Evolutionary conservation across 2,888 invertebrate species (phyloP).

Genomic region (Tetranychus truncatus): DNA sequence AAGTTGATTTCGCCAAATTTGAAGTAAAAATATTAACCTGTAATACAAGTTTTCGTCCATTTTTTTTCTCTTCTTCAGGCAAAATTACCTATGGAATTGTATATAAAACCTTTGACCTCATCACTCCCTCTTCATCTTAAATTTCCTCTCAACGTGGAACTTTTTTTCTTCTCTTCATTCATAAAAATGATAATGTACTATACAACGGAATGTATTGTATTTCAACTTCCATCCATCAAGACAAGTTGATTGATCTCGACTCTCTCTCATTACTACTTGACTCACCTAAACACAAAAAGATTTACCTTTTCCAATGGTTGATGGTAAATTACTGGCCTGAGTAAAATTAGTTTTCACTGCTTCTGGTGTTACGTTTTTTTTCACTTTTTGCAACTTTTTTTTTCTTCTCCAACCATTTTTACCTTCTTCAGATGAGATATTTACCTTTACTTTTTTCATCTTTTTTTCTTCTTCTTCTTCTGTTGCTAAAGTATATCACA

Average conservation of each 20-base stretch:
- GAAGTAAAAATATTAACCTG: background rate
- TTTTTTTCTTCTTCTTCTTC: too few species aligned
- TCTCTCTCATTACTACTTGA: background rate
- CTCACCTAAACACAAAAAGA: background rate
- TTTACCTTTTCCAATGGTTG: background rate
- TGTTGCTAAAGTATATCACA: too few species aligned
- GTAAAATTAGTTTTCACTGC: background rate
- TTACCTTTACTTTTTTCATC: too few species aligned
- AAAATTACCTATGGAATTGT: too few species aligned
- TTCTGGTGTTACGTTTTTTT: background rate
- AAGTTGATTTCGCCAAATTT: too few species aligned
- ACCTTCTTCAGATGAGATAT: background rate
- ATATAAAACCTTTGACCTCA: background rate
- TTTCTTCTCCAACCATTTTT: background rate
- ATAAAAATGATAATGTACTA: background rate
- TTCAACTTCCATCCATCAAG: background rate
- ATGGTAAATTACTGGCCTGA: background rate
- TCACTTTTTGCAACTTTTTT: background rate
- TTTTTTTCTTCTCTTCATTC: background rate
- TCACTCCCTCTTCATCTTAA: background rate
- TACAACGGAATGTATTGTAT: constrained; percentile 1
- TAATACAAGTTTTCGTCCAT: too few species aligned
- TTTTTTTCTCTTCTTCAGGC: too few species aligned
- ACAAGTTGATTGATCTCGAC: background rate
- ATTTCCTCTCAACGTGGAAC: background rate